Evolutionary conservation across 2,113 vertebrate species (phyloP), one percentile per base, ranked within the genome.

Genomic region (Romanogobio albipinnatus): DNA sequence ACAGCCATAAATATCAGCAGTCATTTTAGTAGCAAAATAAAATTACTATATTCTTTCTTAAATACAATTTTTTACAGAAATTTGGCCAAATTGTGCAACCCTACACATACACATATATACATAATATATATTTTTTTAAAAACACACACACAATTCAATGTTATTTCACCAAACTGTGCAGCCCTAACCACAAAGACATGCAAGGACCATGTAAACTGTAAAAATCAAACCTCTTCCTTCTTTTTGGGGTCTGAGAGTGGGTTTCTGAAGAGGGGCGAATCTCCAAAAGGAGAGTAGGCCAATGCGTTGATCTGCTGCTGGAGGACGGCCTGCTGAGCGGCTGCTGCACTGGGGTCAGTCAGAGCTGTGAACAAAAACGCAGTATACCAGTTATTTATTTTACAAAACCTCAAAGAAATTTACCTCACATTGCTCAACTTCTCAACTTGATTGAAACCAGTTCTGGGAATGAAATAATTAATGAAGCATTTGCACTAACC

Each of bases 241-340:
- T 99, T 99, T 93, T 98, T 98, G 0, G 97, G 96, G 87, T 99
- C 97, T 0, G 97, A 96, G 90, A 99, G 95, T 3, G 97, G 96
- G 91, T 99, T 99, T 62, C 97, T 95, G 93, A 99, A 99, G 6
- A 99, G 96, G 0, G 97, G 97, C 0, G 98, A 99, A 86, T 99
- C 98, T 84, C 97, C 98, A 2, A 97, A 99, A 0, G 98, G 98
- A 0, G 96, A 96, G 59, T 98, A 97, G 0, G 96, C 96, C 87
- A 99, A 88, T 49, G 95, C 95, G 1, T 94, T 98, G 88, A 99
- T 95, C 79, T 97, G 97, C 92, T 99, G 98, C 87, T 99, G 97
- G 0, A 98, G 95, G 76, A 97, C 90, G 0, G 96, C 96, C 62
- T 98, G 97, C 87, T 99, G 97, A 26, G 96, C 95, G 0, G 96